Percentiles rank a stretch among this genome's conserved stretches.
Evolutionary conservation across 2,888 invertebrate species (phyloP).

Genomic region (Ceramica pisi): DNA sequence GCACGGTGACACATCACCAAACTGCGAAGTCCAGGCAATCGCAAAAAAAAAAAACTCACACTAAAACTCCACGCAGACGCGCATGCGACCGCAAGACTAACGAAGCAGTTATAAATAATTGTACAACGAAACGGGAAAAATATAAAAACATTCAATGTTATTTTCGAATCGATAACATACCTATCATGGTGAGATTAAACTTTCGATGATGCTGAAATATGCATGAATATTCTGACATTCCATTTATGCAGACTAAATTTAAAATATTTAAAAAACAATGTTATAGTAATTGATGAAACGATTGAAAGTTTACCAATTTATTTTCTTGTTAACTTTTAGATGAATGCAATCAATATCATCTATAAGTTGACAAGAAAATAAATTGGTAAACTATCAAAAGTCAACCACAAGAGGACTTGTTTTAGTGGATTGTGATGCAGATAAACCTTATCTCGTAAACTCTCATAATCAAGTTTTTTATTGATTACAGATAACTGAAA

Average conservation of each 20-base stretch:
- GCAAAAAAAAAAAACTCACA: too few species aligned
- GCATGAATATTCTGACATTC: not conserved
- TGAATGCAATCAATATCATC: too few species aligned
- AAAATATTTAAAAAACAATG: not conserved
- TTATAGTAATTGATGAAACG: not conserved
- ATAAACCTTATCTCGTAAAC: not conserved
- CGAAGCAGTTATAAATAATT: too few species aligned
- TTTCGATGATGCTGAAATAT: not conserved
- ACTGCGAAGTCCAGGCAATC: too few species aligned
- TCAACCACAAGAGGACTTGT: conserved; percentile 1
- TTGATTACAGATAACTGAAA: not conserved
- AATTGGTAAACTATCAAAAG: conserved; percentile 29
- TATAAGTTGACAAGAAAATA: not conserved
- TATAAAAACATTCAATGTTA: too few species aligned
- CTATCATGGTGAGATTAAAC: not conserved
- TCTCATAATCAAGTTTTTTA: not conserved
- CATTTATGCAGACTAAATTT: not conserved
- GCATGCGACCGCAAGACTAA: too few species aligned
- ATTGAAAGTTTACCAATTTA: conserved; percentile 14
- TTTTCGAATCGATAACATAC: not conserved
- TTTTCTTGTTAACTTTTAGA: not conserved
- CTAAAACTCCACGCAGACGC: too few species aligned
- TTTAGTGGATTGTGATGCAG: conserved; percentile 3
- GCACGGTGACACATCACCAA: too few species aligned
- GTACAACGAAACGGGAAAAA: too few species aligned